These are phyloP conservation scores for Alces alces DNA, from an alignment of 2,113 vertebrate species.

Conservation along the genomic window DNA sequence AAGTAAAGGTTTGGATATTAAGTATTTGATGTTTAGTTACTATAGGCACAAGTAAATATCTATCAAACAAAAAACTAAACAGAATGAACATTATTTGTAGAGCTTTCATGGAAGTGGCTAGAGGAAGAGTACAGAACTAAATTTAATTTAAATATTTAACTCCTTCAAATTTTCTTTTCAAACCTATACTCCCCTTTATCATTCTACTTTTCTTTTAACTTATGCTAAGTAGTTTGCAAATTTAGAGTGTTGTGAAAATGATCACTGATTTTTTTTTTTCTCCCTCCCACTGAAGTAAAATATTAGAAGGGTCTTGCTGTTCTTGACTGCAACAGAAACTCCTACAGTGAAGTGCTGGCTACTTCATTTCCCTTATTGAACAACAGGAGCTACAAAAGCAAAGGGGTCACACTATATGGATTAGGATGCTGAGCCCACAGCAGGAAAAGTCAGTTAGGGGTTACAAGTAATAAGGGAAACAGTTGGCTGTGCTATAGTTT, in stretches of 20 bases:
- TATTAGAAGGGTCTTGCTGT: constrained; percentile 45
- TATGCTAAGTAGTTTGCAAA: background rate
- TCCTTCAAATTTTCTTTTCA: background rate
- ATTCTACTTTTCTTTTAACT: constrained; percentile 17
- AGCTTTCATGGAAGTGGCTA: background rate
- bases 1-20: background rate
- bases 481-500: background rate
- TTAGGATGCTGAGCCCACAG: constrained; percentile 22
- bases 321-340: constrained; percentile 39
- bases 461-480: constrained; percentile 47
- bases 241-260: constrained; percentile 33
- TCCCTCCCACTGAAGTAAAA: constrained; percentile 48
- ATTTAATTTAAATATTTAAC: background rate
- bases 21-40: background rate
- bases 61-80: background rate
- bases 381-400: constrained; percentile 37
- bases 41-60: background rate
- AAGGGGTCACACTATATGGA: background rate
- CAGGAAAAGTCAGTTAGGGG: constrained; percentile 4
- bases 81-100: background rate
- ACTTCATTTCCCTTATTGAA: constrained; percentile 43
- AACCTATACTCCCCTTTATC: background rate
- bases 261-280: background rate
- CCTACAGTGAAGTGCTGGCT: background rate
- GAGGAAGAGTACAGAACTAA: background rate